A percentile compares a stretch with the other conserved stretches of the same genome.
These are phyloP conservation scores for Spodoptera litura DNA, from an alignment of 1,140 invertebrate genomes.

Conservation along the genomic window DNA sequence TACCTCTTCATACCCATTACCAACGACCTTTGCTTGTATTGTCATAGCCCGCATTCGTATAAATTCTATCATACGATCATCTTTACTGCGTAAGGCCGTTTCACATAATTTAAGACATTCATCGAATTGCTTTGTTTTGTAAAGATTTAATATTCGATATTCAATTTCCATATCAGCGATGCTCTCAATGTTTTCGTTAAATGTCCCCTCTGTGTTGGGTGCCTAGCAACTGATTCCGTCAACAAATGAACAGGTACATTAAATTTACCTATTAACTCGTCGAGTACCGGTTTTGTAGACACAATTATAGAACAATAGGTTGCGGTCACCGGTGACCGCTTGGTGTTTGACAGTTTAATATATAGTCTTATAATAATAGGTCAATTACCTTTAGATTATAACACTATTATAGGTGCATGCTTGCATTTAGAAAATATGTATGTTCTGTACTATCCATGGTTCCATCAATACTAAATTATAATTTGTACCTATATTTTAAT, in stretches of 20 bases:
- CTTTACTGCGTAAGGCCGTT: conserved; percentile 57
- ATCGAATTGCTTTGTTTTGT: conserved; percentile 76
- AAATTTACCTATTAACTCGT: no score
- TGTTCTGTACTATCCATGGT: no score
- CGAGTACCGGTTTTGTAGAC: no score
- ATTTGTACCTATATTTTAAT: no score
- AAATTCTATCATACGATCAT: conserved; percentile 74
- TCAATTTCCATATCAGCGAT: conserved; percentile 61
- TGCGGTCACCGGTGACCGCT: no score
- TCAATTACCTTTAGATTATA: no score
- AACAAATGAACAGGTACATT: not conserved
- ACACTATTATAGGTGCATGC: no score
- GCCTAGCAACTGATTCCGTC: conserved; percentile 55
- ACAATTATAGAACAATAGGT: no score
- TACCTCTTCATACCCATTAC: conserved; percentile 81
- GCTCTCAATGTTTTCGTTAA: not conserved
- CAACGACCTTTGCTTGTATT: conserved; percentile 75
- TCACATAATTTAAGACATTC: conserved; percentile 74
- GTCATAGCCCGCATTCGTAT: conserved; percentile 79
- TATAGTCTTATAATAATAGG: no score
- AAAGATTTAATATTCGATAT: conserved; percentile 78
- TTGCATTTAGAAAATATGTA: no score
- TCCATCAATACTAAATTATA: no score
- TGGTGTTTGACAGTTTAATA: no score
- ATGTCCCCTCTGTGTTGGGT: conserved; percentile 24